Evolutionary conservation across 2,888 invertebrate species (phyloP).

Genomic region (Cosmorhoe ocellata): DNA sequence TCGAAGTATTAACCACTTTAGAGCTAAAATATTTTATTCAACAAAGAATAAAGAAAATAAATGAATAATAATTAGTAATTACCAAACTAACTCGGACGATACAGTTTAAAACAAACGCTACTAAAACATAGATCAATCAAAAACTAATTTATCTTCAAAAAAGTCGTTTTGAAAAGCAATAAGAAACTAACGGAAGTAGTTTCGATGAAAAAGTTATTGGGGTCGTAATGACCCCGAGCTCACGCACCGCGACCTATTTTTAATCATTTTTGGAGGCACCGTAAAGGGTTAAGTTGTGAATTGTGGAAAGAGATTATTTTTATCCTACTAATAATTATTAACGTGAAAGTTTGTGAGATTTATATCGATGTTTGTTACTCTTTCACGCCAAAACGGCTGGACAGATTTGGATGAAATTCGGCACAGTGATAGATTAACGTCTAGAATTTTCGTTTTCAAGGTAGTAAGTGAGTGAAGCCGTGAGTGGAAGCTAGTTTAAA

Average conservation of each 20-base stretch:
- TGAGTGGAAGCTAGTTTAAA: no score
- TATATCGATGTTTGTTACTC: no score
- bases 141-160: constrained; percentile 28
- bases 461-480: no score
- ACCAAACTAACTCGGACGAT: background rate
- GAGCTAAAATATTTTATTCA: no score
- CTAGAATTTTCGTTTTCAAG: no score
- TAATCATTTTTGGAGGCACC: constrained; percentile 76
- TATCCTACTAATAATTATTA: background rate
- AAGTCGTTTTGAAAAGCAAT: constrained; percentile 26
- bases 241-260: constrained; percentile 79
- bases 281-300: constrained; percentile 57
- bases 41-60: no score
- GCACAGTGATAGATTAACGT: no score
- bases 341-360: no score
- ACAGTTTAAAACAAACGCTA: constrained; percentile 6
- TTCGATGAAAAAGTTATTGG: constrained; percentile 56
- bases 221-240: constrained; percentile 62
- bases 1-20: no score
- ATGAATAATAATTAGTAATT: background rate
- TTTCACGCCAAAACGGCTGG: no score
- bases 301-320: constrained; percentile 45
- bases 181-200: constrained; percentile 36
- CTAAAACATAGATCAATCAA: constrained; percentile 24
- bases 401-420: no score